These are phyloP conservation scores for Mormyrops boulengeri DNA, from an alignment of 2,797 vertebrate genomes.

Conservation along the genomic window DNA sequence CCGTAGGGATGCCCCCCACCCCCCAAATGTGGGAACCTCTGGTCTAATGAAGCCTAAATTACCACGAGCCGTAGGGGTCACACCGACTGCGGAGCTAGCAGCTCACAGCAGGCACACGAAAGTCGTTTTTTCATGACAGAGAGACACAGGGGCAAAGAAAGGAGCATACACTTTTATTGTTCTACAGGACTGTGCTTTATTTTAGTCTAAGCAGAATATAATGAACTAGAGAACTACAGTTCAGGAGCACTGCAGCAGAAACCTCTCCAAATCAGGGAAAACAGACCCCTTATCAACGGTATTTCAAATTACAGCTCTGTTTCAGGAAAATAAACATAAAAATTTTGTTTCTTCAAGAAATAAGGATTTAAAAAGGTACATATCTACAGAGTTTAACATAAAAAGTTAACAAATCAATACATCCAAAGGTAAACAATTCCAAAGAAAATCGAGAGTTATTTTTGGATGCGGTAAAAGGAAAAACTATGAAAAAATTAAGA, in stretches of 20 bases:
- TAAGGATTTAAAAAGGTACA: slow-evolving; percentile 44
- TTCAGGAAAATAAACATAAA: slow-evolving; percentile 49
- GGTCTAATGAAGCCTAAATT: background rate
- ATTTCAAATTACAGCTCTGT: slow-evolving; percentile 69
- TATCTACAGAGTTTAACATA: slow-evolving; percentile 37
- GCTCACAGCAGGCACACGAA: background rate
- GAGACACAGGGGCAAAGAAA: slow-evolving; percentile 42
- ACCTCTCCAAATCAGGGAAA: slow-evolving; percentile 57
- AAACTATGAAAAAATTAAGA: slow-evolving; percentile 27
- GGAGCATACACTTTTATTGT: slow-evolving; percentile 50
- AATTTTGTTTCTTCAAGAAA: slow-evolving; percentile 41
- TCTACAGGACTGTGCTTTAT: slow-evolving; percentile 82
- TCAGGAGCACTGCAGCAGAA: slow-evolving; percentile 71
- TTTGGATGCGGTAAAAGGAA: slow-evolving; percentile 40
- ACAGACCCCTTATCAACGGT: slow-evolving; percentile 57
- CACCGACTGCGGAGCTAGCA: background rate
- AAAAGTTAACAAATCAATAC: slow-evolving; percentile 37
- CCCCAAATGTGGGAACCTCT: background rate
- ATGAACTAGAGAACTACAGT: slow-evolving; percentile 78
- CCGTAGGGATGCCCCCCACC: background rate
- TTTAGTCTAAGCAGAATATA: slow-evolving; percentile 81
- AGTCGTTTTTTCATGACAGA: background rate
- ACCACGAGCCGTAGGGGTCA: background rate
- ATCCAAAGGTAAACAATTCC: slow-evolving; percentile 41
- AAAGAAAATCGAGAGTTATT: slow-evolving; percentile 22